These are phyloP conservation scores for Triplophysa siluroides DNA, from an alignment of 2,113 vertebrate genomes.

Conservation along the genomic window DNA sequence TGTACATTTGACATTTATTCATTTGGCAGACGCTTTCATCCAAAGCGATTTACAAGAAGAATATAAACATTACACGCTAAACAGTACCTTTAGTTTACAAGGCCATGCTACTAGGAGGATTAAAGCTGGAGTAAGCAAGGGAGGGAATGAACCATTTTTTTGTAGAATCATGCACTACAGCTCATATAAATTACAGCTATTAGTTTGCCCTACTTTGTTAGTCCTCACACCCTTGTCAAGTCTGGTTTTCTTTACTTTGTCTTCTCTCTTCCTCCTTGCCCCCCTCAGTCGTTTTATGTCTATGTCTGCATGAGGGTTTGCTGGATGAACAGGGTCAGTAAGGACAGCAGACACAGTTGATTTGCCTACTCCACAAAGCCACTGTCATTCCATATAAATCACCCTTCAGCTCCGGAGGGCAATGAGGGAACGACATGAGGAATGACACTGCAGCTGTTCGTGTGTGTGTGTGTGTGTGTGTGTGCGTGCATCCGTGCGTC, in stretches of 20 bases:
- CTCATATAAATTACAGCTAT: not conserved
- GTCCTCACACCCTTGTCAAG: constrained; percentile 31
- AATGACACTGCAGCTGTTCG: constrained; percentile 63
- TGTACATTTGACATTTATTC: no score
- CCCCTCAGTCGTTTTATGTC: constrained; percentile 55
- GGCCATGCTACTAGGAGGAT: no score
- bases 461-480: not conserved
- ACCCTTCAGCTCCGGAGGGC: constrained; percentile 46
- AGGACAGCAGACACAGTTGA: constrained; percentile 56
- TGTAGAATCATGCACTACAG: not conserved
- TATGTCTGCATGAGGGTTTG: constrained; percentile 62
- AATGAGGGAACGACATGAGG: constrained; percentile 5
- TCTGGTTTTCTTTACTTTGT: constrained; percentile 9
- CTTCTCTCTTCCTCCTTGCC: constrained; percentile 50
- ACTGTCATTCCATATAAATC: constrained; percentile 72
- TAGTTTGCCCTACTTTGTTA: constrained; percentile 8
- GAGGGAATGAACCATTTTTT: no score
- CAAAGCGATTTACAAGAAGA: no score
- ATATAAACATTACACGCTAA: no score
- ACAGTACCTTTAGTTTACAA: no score
- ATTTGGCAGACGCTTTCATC: no score
- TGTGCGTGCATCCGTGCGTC: not conserved
- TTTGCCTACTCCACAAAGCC: constrained; percentile 63
- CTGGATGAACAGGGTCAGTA: constrained; percentile 51
- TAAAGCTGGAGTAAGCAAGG: no score